Base-by-base conservation (phyloP, 2,797 vertebrate species). In the Gallinago stenura region DNA sequence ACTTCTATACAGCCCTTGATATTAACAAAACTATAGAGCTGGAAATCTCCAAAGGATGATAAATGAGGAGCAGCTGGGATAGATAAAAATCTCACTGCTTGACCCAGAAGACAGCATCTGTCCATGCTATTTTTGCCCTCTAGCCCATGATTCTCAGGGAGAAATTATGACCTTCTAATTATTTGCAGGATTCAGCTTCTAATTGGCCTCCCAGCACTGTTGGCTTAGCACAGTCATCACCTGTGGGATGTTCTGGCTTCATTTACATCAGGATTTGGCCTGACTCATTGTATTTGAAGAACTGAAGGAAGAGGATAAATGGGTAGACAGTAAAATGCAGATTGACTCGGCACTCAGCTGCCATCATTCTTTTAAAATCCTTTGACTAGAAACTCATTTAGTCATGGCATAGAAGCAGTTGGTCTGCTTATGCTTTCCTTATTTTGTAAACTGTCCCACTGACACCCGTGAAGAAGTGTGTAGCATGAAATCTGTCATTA, bases 221-320 rank as follows among this genome's bases (percentile, higher is more conserved):
- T 87, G 58, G 51, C 26, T 96, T 51, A 91, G 60, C 48, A 45
- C 18, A 83, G n/a, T n/a, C 37, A 35, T 83, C 24, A 83, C 53
- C 72, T 88, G 83, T 90, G 72, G 61, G 43, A 87, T 70, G 60
- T 45, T 96, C 85, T 80, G 72, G 61, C 70, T 88, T 88, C 9
- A 78, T 80, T 90, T 83, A 77, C 1, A 1, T 68, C 83, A 83
- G 33, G 33, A 26, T 70, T 86, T 94, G 61, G 25, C 60, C n/a
- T 91, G 51, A 51, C 12, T 89, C 56, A 54, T 58, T 66, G 10
- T 78, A 30, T 64, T 35, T 81, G 61, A 78, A 61, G 41, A 71
- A 53, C 28, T 37, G 61, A 86, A 86, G 69, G 61, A 86, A 83
- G 33, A 41, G 28, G 37, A 75, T 83, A 90, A 80, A 88, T 56